Conservation (phyloP, 2,888 invertebrate genomes). For the Diploptera punctata region DNA sequence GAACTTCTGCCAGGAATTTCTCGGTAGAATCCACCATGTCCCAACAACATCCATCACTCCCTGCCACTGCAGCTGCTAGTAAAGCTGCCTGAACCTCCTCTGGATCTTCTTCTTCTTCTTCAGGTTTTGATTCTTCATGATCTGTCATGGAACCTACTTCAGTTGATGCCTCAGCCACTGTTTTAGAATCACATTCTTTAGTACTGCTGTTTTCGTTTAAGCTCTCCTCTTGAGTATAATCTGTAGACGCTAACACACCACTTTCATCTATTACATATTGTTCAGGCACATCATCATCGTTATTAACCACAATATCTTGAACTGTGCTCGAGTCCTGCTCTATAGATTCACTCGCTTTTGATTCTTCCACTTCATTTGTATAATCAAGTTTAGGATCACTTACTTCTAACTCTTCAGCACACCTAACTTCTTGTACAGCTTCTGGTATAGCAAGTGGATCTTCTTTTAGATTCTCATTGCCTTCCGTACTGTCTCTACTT, state of each 20-base stretch:
- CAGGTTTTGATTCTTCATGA: neutral
- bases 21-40: constrained; percentile 60
- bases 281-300: neutral
- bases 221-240: no score
- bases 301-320: no score
- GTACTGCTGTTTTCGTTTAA: neutral
- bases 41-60: constrained; percentile 51
- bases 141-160: neutral
- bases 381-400: neutral
- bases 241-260: constrained; percentile 28
- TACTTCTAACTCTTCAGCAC: neutral
- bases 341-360: neutral
- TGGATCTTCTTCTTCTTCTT: constrained; percentile 43
- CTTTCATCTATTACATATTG: constrained; percentile 36
- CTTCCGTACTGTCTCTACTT: neutral
- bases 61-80: constrained; percentile 50
- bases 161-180: neutral
- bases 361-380: neutral
- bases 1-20: constrained; percentile 54
- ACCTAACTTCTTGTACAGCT: neutral
- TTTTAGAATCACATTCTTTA: neutral
- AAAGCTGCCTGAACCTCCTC: constrained; percentile 49
- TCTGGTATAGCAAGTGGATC: neutral
- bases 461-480: neutral
- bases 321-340: no score